phyloP scores from a whole-genome alignment of 2,888 invertebrate genomes.

The Oscheius sp. region DNA sequence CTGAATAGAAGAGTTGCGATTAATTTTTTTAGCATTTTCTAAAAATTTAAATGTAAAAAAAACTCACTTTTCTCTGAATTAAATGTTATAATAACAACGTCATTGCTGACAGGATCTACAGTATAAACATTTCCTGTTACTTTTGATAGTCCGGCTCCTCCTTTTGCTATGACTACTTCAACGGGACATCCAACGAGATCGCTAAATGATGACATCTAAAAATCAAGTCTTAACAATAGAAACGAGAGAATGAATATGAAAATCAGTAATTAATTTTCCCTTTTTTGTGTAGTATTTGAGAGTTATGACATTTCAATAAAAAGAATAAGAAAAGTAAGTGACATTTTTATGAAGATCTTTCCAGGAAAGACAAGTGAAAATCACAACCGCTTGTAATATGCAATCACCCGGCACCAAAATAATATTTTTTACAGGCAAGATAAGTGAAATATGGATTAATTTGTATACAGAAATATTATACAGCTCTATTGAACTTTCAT shows the following conservation, averaged over 20 bases:
- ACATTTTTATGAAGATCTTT: slow-evolving; percentile 6
- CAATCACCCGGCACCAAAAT: slow-evolving; percentile 3
- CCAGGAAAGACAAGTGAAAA: background rate
- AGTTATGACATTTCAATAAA: background rate
- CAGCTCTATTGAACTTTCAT: slow-evolving; percentile 9
- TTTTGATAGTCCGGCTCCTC: slow-evolving; percentile 19
- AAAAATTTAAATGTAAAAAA: background rate
- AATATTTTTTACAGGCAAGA: slow-evolving; percentile 1
- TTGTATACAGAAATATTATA: background rate
- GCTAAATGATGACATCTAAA: slow-evolving; percentile 12
- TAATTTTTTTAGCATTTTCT: background rate
- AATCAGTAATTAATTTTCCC: no score
- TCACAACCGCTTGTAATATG: background rate
- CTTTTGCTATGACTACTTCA: slow-evolving; percentile 26
- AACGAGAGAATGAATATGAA: background rate
- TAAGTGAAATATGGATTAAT: background rate
- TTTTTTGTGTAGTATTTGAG: background rate
- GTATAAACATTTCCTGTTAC: slow-evolving; percentile 49
- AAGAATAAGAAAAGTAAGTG: no score
- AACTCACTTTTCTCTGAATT: slow-evolving; percentile 13
- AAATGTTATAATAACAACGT: slow-evolving; percentile 43
- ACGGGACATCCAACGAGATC: slow-evolving; percentile 31
- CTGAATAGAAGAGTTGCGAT: background rate
- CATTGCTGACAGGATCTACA: slow-evolving; percentile 47
- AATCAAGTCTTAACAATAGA: background rate